phyloP scores from a whole-genome alignment of 2,113 vertebrate genomes.

The Cinclus mexicanus region DNA sequence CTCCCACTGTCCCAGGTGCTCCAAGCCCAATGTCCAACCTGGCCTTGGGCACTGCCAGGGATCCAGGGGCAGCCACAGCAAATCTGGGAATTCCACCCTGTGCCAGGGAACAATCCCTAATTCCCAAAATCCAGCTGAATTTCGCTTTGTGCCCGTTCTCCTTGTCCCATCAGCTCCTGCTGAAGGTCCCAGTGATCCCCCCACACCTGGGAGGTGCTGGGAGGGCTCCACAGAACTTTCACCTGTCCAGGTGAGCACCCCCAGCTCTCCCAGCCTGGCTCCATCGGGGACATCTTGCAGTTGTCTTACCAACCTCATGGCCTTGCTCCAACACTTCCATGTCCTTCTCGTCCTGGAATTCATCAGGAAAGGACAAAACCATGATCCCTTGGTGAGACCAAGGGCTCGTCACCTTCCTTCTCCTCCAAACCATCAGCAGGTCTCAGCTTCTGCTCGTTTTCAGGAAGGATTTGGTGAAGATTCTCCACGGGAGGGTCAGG shows the following conservation, averaged over 20 bases:
- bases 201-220: neutral
- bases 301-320: fast-evolving
- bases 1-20: neutral
- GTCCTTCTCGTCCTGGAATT: neutral
- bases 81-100: neutral
- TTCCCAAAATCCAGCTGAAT: neutral
- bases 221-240: too few relatives aligned
- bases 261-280: neutral
- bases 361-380: fast-evolving
- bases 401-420: neutral
- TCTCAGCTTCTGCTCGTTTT: fast-evolving
- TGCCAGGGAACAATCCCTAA: neutral
- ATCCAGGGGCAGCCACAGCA: neutral
- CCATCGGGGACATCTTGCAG: fast-evolving
- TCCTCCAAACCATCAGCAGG: neutral
- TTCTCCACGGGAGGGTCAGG: fast-evolving
- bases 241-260: too few relatives aligned
- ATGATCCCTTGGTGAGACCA: fast-evolving
- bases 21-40: neutral
- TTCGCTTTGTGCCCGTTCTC: neutral
- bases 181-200: neutral
- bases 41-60: neutral
- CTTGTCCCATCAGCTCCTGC: neutral
- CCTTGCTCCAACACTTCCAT: fast-evolving
- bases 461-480: fast-evolving